Conservation (phyloP, 1,140 invertebrate genomes). For the Chymomyza costata region DNA sequence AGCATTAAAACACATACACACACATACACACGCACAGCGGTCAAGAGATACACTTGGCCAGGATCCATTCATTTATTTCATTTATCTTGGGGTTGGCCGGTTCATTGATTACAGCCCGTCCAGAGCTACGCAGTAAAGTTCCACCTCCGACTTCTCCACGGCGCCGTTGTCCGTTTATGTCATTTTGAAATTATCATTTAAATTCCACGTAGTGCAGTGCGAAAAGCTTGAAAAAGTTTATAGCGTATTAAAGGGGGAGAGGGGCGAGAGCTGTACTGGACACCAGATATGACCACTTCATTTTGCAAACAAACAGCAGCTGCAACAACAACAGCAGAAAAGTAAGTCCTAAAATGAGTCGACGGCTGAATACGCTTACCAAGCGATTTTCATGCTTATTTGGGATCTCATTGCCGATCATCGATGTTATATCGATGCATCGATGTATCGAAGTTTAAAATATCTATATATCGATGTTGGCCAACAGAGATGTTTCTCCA, state of each 20-base stretch:
- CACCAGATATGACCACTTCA: conserved; percentile 69
- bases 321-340: conserved; percentile 20
- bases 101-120: conserved; percentile 44
- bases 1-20: conserved; percentile 54
- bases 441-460: no score
- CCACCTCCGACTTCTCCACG: conserved; percentile 12
- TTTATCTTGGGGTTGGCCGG: conserved; percentile 54
- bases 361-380: no score
- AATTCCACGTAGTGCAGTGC: conserved; percentile 12
- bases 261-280: conserved; percentile 5
- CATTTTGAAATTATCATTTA: conserved; percentile 71
- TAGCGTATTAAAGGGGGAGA: no score
- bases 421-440: no score
- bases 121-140: conserved; percentile 2
- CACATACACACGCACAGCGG: conserved; percentile 9
- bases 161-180: conserved; percentile 63
- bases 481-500: no score
- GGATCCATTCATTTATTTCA: conserved; percentile 65
- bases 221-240: conserved; percentile 8
- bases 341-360: no score
- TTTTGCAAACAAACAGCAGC: conserved; percentile 50
- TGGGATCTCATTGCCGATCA: no score
- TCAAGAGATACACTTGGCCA: not conserved
- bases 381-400: no score
- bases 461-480: no score